Evolutionary conservation across 2,797 vertebrate genomes (phyloP).

Genomic region (Hydrocynus forskahlii): DNA sequence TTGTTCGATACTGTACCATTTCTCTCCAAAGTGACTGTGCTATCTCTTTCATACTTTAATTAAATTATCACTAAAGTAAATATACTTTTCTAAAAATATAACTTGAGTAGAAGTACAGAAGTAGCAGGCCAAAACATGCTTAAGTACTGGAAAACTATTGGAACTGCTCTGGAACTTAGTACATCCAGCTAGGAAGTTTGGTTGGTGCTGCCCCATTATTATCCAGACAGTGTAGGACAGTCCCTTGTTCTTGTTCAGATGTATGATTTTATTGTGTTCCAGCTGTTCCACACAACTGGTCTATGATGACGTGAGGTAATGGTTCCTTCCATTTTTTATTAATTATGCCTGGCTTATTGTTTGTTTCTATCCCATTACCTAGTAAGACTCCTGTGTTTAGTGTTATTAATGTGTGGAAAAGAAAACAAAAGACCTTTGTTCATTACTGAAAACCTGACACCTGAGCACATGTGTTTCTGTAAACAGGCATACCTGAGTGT

Average conservation of each 20-base stretch:
- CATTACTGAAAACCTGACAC: slow-evolving; percentile 45
- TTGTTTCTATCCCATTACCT: slow-evolving; percentile 47
- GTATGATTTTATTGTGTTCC: neutral
- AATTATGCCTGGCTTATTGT: slow-evolving; percentile 30
- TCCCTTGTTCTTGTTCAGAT: neutral
- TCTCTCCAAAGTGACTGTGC: neutral
- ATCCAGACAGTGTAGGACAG: neutral
- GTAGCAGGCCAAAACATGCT: too few relatives aligned
- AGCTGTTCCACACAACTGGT: slow-evolving; percentile 26
- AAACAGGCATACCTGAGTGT: slow-evolving; percentile 65
- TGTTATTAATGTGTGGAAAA: slow-evolving; percentile 48
- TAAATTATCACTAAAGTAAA: too few relatives aligned
- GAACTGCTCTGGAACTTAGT: neutral
- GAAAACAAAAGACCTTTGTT: slow-evolving; percentile 56
- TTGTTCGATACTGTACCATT: neutral
- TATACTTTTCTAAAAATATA: too few relatives aligned
- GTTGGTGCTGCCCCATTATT: too few relatives aligned
- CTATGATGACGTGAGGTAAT: slow-evolving; percentile 36
- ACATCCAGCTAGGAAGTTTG: neutral
- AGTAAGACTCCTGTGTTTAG: slow-evolving; percentile 27
- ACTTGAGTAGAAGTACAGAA: too few relatives aligned
- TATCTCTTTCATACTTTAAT: neutral
- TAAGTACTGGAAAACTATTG: too few relatives aligned
- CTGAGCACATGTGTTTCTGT: slow-evolving; percentile 60
- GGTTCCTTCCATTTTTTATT: slow-evolving; percentile 3